phyloP scores from a whole-genome alignment of 2,797 vertebrate genomes.

The Clarias pachynema region DNA sequence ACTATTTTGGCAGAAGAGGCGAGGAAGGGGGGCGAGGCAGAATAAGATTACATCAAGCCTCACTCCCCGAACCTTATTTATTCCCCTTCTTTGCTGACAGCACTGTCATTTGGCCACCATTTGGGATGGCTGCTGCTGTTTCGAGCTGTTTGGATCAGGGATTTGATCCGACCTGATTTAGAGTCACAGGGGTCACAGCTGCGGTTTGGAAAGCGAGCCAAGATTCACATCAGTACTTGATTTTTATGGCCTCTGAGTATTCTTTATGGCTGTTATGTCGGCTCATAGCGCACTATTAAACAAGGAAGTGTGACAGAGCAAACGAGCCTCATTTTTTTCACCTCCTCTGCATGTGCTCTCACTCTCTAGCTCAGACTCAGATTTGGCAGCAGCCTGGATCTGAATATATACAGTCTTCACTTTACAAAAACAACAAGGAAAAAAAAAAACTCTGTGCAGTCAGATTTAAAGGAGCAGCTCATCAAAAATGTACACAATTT shows the following conservation, averaged over 20 bases:
- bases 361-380: neutral
- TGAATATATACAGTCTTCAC: slow-evolving; percentile 20
- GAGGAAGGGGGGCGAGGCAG: slow-evolving; percentile 21
- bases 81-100: slow-evolving; percentile 54
- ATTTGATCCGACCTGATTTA: slow-evolving; percentile 46
- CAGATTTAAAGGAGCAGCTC: neutral
- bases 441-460: neutral
- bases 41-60: slow-evolving; percentile 55
- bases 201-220: slow-evolving; percentile 24
- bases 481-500: neutral
- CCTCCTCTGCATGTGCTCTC: neutral
- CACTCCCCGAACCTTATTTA: slow-evolving; percentile 59
- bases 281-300: slow-evolving; percentile 30
- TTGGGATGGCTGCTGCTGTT: slow-evolving; percentile 49
- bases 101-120: slow-evolving; percentile 59
- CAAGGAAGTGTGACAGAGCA: slow-evolving; percentile 41
- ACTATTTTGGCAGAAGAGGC: slow-evolving; percentile 41
- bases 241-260: slow-evolving; percentile 46
- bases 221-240: slow-evolving; percentile 36
- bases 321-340: slow-evolving; percentile 16
- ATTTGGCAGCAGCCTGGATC: slow-evolving; percentile 8
- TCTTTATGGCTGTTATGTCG: slow-evolving; percentile 37
- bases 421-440: no score
- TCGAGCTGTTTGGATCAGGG: slow-evolving; percentile 44
- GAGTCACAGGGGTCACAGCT: slow-evolving; percentile 43